A percentile compares a stretch with the other conserved stretches of the same genome.
Evolutionary conservation across 2,797 vertebrate species (phyloP).

Genomic region (Dermochelys coriacea): DNA sequence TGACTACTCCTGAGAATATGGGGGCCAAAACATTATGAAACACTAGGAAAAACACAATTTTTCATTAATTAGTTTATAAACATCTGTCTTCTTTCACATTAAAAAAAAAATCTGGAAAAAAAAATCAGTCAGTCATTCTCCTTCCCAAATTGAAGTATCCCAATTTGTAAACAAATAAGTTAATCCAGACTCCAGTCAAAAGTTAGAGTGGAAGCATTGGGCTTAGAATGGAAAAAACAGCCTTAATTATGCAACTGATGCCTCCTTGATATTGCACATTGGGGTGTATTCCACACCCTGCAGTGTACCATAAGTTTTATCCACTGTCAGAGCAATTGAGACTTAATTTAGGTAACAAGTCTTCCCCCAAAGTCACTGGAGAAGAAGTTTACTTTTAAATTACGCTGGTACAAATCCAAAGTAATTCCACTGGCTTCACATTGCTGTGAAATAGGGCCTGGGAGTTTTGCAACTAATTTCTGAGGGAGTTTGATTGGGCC

Average conservation of each 20-base stretch:
- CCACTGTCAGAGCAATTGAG: neutral
- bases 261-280: neutral
- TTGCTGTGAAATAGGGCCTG: neutral
- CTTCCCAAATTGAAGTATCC: neutral
- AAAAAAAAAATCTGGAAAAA: neutral
- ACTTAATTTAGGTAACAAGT: neutral
- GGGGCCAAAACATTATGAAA: neutral
- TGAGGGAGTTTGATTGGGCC: neutral
- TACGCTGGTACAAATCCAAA: conserved; percentile 2
- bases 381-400: neutral
- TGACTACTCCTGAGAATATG: neutral
- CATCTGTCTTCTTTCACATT: neutral
- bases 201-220: neutral
- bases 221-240: neutral
- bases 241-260: neutral
- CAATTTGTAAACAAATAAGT: neutral
- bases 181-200: neutral
- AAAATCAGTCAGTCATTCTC: neutral
- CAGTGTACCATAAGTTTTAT: neutral
- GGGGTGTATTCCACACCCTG: neutral
- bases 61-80: neutral
- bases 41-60: neutral
- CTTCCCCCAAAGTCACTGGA: neutral
- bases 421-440: neutral
- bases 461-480: neutral